phyloP scores from a whole-genome alignment of 2,113 vertebrate species.

The Trochalopteron elliotii region DNA sequence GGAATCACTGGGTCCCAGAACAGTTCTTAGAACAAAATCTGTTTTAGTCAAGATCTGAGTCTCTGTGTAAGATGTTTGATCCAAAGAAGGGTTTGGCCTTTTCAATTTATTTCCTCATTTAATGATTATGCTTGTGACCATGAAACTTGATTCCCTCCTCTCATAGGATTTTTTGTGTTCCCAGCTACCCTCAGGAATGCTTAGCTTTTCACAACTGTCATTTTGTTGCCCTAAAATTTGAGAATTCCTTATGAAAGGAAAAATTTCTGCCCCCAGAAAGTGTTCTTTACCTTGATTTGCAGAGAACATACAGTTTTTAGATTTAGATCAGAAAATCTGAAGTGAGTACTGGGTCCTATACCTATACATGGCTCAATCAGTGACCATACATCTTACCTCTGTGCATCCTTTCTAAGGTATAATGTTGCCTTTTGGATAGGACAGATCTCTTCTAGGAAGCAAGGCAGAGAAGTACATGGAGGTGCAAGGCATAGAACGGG shows the following conservation, averaged over 20 bases:
- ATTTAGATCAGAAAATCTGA: neutral
- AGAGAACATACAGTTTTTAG: neutral
- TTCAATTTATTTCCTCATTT: neutral
- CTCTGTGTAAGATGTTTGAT: neutral
- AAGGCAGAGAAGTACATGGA: rapidly evolving
- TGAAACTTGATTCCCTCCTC: neutral
- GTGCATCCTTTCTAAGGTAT: neutral
- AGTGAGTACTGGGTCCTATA: neutral
- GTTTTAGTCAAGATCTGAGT: neutral
- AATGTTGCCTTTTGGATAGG: neutral
- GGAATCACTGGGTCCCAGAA: neutral
- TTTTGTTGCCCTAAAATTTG: neutral
- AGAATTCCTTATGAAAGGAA: neutral
- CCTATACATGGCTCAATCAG: neutral
- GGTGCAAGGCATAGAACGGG: neutral
- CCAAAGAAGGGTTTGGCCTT: neutral
- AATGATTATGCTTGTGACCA: neutral
- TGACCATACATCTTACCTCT: neutral
- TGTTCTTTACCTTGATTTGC: neutral
- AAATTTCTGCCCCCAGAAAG: neutral
- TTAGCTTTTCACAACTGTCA: neutral
- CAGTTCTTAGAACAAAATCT: neutral
- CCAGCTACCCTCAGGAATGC: neutral
- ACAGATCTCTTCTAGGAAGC: neutral
- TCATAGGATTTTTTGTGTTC: neutral